A percentile compares a stretch with the other conserved stretches of the same genome.
Evolutionary conservation across 2,113 vertebrate species (phyloP).

Genomic region (Coptodon rendalli): DNA sequence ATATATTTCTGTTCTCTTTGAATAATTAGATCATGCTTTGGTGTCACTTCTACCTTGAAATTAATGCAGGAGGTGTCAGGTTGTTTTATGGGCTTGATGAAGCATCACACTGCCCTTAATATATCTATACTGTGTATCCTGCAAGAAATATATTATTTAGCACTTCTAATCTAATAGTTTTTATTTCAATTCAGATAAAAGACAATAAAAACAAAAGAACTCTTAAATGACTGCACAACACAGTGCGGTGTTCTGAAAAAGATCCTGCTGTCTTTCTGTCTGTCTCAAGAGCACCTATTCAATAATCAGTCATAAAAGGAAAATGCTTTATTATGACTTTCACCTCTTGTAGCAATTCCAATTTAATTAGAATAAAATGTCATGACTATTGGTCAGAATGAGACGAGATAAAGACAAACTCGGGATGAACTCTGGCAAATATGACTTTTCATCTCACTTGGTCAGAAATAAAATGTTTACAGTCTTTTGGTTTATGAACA

Average conservation of each 20-base stretch:
- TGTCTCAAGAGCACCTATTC: accelerated
- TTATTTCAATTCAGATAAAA: background rate
- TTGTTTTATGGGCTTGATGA: background rate
- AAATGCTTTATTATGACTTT: background rate
- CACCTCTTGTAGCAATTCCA: background rate
- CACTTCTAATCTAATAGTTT: background rate
- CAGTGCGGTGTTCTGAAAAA: background rate
- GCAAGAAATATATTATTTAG: background rate
- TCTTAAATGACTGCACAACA: background rate
- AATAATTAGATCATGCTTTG: background rate
- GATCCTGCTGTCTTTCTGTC: background rate
- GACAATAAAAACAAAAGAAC: background rate
- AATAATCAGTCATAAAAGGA: background rate
- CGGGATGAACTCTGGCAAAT: background rate
- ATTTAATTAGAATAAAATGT: background rate
- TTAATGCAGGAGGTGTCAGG: background rate
- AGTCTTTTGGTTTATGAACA: background rate
- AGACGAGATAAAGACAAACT: background rate
- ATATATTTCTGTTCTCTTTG: background rate
- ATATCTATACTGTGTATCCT: background rate
- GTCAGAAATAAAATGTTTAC: background rate
- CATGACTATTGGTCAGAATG: background rate
- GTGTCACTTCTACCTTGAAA: background rate
- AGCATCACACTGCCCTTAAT: accelerated
- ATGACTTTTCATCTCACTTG: background rate